phyloP scores from a whole-genome alignment of 2,888 invertebrate species.

The Dioctria linearis region DNA sequence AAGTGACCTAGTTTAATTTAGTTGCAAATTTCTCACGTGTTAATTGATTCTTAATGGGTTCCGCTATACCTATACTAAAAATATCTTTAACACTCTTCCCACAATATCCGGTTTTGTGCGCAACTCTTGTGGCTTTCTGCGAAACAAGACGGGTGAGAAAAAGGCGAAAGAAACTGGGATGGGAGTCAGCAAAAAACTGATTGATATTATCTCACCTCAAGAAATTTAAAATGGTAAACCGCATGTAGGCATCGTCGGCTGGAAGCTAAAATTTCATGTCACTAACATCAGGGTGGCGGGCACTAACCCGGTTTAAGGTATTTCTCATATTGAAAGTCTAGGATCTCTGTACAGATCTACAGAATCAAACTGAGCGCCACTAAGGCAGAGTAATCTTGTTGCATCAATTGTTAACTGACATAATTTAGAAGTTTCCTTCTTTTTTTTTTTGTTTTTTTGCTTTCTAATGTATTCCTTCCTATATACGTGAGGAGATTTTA shows the following conservation, averaged over 20 bases:
- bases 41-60: conserved; percentile 18
- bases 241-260: background rate
- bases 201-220: conserved; percentile 15
- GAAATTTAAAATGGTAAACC: background rate
- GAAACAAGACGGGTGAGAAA: background rate
- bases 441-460: background rate
- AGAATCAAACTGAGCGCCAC: conserved; percentile 20
- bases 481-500: conserved; percentile 13
- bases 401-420: conserved; percentile 31
- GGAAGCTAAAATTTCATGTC: background rate
- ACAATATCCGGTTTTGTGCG: conserved; percentile 26
- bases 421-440: conserved; percentile 26
- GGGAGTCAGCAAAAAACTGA: conserved; percentile 14
- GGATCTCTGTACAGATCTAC: background rate
- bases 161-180: background rate
- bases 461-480: background rate
- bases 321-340: too few relatives aligned
- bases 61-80: background rate
- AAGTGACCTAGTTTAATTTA: conserved; percentile 36
- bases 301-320: background rate
- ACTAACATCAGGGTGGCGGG: background rate
- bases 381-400: conserved; percentile 4
- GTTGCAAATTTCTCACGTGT: conserved; percentile 18
- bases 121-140: conserved; percentile 1
- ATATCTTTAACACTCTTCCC: background rate